Conservation (phyloP, 2,113 vertebrate species). For the Etheostoma cragini region DNA sequence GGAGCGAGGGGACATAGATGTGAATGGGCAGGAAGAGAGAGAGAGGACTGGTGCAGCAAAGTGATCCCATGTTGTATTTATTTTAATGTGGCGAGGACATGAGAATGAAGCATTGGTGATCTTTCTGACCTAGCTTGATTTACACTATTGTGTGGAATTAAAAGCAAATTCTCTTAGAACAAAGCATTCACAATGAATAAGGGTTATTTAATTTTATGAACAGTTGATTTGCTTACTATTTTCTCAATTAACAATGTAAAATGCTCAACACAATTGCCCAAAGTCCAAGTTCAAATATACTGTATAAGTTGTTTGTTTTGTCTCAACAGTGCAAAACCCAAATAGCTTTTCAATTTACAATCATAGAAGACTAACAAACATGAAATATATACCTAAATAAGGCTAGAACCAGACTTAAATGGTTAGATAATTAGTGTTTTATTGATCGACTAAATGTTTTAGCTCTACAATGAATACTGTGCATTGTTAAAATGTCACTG, state of each 20-base stretch:
- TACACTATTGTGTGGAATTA: not conserved
- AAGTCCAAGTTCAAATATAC: not conserved
- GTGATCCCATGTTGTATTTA: not conserved
- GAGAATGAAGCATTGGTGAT: not conserved
- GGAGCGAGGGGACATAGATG: not conserved
- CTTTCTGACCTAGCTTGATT: not conserved
- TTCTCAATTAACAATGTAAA: not conserved
- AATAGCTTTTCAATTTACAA: no score
- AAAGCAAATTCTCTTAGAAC: not conserved
- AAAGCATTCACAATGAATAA: not conserved
- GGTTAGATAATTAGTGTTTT: no score
- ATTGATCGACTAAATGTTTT: no score
- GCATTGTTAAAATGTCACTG: no score
- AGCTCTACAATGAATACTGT: no score
- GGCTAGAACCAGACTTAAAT: no score
- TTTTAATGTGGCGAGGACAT: not conserved
- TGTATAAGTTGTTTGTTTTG: no score
- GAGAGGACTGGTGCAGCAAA: not conserved
- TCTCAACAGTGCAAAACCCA: no score
- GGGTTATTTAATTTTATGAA: not conserved
- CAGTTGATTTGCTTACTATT: not conserved
- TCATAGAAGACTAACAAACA: no score
- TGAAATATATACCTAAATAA: no score
- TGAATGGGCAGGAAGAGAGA: not conserved
- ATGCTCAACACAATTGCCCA: not conserved